phyloP scores from a whole-genome alignment of 2,797 vertebrate genomes.

The Pangasius sanitwongsei region DNA sequence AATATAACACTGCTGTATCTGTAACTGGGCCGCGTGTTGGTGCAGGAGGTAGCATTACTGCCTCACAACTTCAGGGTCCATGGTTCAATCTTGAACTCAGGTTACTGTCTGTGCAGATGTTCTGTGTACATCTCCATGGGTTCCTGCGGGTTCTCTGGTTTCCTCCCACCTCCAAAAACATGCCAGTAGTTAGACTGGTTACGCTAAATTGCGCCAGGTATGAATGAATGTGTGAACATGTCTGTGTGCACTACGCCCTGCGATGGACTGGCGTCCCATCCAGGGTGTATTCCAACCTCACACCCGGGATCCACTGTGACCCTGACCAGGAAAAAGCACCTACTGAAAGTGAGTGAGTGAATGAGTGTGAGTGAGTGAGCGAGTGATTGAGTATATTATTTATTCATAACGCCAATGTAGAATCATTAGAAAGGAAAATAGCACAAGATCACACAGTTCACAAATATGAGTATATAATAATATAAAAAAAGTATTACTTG shows the following conservation, averaged over 20 bases:
- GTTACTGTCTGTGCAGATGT: background rate
- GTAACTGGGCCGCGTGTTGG: background rate
- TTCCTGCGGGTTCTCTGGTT: background rate
- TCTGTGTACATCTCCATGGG: background rate
- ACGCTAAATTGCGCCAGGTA: background rate
- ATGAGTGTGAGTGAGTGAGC: too few relatives aligned
- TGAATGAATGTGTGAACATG: background rate
- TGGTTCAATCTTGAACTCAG: background rate
- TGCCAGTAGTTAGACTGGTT: too few relatives aligned
- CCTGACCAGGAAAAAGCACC: background rate
- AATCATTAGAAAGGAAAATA: background rate
- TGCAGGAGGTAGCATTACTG: too few relatives aligned
- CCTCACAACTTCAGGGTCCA: background rate
- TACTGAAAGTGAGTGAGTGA: background rate
- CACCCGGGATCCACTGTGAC: background rate
- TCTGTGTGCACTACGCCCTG: background rate
- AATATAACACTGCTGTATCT: background rate
- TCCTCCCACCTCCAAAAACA: background rate
- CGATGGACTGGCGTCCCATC: background rate
- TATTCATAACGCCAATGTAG: background rate
- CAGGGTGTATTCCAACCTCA: background rate
- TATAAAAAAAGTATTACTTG: background rate
- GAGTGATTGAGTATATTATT: background rate
- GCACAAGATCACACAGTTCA: background rate
- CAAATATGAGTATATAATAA: background rate